Percentiles rank a stretch among this genome's conserved stretches.
These are phyloP conservation scores for Dendrolimus houi DNA, from an alignment of 2,888 invertebrate genomes.

Conservation along the genomic window DNA sequence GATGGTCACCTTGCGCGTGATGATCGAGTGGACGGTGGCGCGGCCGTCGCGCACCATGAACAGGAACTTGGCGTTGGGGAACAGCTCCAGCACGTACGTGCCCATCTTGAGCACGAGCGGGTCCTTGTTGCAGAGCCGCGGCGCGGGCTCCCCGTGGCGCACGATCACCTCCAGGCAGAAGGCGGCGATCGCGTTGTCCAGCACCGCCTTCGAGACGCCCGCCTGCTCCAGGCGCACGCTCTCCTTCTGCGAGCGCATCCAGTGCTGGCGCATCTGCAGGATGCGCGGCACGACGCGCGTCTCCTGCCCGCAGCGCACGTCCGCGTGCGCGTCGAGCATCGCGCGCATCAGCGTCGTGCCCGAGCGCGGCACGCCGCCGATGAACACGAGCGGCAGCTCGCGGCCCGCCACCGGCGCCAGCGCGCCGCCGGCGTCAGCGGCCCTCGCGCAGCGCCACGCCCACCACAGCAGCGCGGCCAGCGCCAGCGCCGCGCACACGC, in stretches of 20 bases:
- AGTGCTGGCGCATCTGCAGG: slow-evolving; percentile 95
- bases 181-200: slow-evolving; percentile 96
- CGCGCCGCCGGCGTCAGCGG: slow-evolving; percentile 15
- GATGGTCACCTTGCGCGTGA: slow-evolving; percentile 91
- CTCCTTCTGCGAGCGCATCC: slow-evolving; percentile 96
- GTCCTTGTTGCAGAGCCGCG: slow-evolving; percentile 98
- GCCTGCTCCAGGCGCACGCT: slow-evolving; percentile 93
- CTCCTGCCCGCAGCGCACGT: slow-evolving; percentile 97
- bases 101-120: slow-evolving; percentile 98
- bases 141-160: slow-evolving; percentile 96
- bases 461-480: slow-evolving; percentile 27
- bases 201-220: slow-evolving; percentile 92
- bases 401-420: slow-evolving; percentile 78
- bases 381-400: slow-evolving; percentile 95
- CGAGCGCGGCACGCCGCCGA: slow-evolving; percentile 98
- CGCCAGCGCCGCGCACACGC: slow-evolving; percentile 22
- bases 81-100: slow-evolving; percentile 92
- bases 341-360: slow-evolving; percentile 98
- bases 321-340: slow-evolving; percentile 98
- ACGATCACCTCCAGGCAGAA: slow-evolving; percentile 98
- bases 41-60: slow-evolving; percentile 99
- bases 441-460: slow-evolving; percentile 27
- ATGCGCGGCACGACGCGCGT: slow-evolving; percentile 97
- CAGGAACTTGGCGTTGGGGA: slow-evolving; percentile 98
- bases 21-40: slow-evolving; percentile 98